Evolutionary conservation across 2,888 invertebrate species (phyloP), one percentile per base, ranked within the genome.

Genomic region (Hypomecis atomaria): DNA sequence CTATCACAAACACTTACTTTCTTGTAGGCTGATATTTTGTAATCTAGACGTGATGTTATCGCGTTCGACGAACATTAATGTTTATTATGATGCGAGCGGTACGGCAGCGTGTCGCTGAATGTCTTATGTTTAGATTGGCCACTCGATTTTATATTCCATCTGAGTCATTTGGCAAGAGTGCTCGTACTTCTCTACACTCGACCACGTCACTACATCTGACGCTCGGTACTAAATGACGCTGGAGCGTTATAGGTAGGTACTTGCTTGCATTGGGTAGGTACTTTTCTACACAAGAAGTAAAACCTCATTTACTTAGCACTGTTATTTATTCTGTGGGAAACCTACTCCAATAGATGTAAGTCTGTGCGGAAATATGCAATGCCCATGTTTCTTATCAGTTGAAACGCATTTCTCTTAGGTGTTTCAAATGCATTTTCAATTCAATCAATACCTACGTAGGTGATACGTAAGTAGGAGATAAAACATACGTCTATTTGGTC

Each of bases 141-240:
- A 74, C 74, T 75, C 74, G 76, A 82, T 85, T 90, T 88, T 92
- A 92, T 92, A 92, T 85, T 73, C 76, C 70, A 56, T 67, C 77
- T 89, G 90, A 89, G 71, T 90, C 89, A 84, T 81, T 90, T 90
- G 90, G 90, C 90, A 88, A 79, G 83, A 85, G 81, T 76, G 74
- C 79, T 81, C 23, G 23, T 23, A 23, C 23, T 3, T 23, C 82
- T 81, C 75, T 77, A 78, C 76, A 78, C 74, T 56, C 65, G 76
- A 72, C 75, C 77, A 84, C 90, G 90, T 90, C 90, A 90, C 77
- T 75, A 58, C 70, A 53, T 68, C 79, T 89, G 89, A 90, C 89
- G 90, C 81, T 69, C 73, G 74, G 71, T 75, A 53, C 37, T 62
- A 71, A 76, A 77, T 89, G 88, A 89, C 88, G 89, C 78, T 75